phyloP scores from a whole-genome alignment of 2,113 vertebrate species.

The Vidua macroura region DNA sequence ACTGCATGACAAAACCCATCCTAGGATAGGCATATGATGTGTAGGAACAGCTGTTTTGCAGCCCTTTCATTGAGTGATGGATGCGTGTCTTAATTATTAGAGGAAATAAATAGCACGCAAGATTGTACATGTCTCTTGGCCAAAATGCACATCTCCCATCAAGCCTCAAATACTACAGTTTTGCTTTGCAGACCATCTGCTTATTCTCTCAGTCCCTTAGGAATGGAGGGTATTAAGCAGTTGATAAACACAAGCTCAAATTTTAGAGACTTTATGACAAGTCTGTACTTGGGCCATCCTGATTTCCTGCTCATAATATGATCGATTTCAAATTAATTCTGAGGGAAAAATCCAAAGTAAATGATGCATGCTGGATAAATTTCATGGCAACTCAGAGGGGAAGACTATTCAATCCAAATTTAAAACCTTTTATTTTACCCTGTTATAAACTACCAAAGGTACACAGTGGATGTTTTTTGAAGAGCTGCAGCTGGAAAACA shows the following conservation, averaged over 20 bases:
- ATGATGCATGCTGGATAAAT: not conserved
- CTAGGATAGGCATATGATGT: not conserved
- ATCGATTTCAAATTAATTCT: not conserved
- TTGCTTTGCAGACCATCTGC: not conserved
- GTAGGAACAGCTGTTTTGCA: not conserved
- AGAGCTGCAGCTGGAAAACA: not conserved
- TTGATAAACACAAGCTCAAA: not conserved
- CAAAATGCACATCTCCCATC: not conserved
- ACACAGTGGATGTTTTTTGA: not conserved
- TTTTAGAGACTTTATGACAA: not conserved
- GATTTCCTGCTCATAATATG: not conserved
- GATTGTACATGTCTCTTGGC: not conserved
- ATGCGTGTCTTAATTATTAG: not conserved
- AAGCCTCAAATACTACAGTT: not conserved
- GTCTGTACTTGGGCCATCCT: not conserved
- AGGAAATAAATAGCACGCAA: not conserved
- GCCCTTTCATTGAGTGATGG: not conserved
- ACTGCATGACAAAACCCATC: not conserved
- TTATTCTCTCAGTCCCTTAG: not conserved
- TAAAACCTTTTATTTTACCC: not conserved
- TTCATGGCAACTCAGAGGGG: not conserved
- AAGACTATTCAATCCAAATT: not conserved
- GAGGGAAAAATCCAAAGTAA: not conserved
- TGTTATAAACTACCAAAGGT: not conserved
- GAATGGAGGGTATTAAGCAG: not conserved